Evolutionary conservation across 2,113 vertebrate genomes (phyloP), one percentile per base, ranked within the genome.

Genomic region (Manacus vitellinus): DNA sequence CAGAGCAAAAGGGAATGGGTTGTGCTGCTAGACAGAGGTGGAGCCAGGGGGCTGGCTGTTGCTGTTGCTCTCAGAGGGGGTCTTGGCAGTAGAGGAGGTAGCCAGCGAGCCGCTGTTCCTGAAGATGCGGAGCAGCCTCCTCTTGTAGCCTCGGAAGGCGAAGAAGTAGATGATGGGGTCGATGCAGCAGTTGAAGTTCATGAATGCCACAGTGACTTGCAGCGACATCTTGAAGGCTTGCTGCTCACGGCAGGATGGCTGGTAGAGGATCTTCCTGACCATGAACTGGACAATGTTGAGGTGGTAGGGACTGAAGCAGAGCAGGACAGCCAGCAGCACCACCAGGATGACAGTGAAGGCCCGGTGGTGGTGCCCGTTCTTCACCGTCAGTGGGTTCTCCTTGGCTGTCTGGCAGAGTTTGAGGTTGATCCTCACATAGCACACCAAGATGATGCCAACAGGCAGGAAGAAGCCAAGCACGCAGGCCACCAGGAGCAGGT

Each of bases 111-210:
- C 96, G 5, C 97, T 98, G 83, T 95, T 97, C 94, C 95, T 98
- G 84, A 99, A 98, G 78, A 99, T 85, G 63, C 97, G 96, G 47
- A 98, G 88, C 93, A 99, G 97, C 59, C 97, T 97, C 92, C 97
- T 96, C 96, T 99, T 98, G 92, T 99, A 99, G 14, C 97, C 98
- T 56, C 98, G 98, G 41, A 99, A 99, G 23, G 98, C 98, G 0
- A 99, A 99, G 96, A 99, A 99, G 97, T 99, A 99, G 96, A 99
- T 98, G 77, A 99, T 71, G 20, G 98, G 98, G 76, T 99, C 98
- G 3, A 98, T 96, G 96, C 98, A 98, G 95, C 98, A 98, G 97
- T 99, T 99, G 73, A 98, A 56, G 92, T 99, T 99, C 99, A 99
- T 99, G 52, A 99, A 96, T 0, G 98, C 98, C 68, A 98, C 97